Evolutionary conservation across 2,888 invertebrate species (phyloP).

Genomic region (Cephalotes varians): DNA sequence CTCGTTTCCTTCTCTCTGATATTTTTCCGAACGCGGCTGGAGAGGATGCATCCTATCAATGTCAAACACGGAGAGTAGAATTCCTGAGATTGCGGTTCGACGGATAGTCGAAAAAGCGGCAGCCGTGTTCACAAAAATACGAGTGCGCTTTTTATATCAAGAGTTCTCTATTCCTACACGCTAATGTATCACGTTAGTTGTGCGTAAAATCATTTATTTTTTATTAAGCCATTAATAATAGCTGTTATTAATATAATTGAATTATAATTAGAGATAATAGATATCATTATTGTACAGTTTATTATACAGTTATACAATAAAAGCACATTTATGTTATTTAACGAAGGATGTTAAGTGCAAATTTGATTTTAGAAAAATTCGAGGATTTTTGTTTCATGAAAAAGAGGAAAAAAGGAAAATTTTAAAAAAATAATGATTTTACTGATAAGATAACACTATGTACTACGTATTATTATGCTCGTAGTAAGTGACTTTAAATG

Average conservation of each 20-base stretch:
- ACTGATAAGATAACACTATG: too few species aligned
- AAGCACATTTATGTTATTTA: background rate
- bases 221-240: background rate
- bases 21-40: constrained; percentile 43
- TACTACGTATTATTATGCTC: too few species aligned
- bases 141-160: background rate
- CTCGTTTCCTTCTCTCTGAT: background rate
- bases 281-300: too few species aligned
- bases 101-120: constrained; percentile 57
- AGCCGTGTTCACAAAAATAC: constrained; percentile 3
- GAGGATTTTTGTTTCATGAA: background rate
- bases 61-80: constrained; percentile 64
- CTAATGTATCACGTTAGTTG: background rate
- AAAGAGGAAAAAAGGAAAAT: too few species aligned
- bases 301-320: too few species aligned
- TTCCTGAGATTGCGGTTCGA: constrained; percentile 65
- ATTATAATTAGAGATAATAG: background rate
- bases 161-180: background rate
- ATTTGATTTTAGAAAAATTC: background rate
- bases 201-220: background rate
- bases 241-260: background rate
- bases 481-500: background rate
- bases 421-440: too few species aligned
- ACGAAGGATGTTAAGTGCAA: too few species aligned
- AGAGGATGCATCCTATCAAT: constrained; percentile 65